phyloP scores from a whole-genome alignment of 23 tunicate species.

The Ascidia mentula region DNA sequence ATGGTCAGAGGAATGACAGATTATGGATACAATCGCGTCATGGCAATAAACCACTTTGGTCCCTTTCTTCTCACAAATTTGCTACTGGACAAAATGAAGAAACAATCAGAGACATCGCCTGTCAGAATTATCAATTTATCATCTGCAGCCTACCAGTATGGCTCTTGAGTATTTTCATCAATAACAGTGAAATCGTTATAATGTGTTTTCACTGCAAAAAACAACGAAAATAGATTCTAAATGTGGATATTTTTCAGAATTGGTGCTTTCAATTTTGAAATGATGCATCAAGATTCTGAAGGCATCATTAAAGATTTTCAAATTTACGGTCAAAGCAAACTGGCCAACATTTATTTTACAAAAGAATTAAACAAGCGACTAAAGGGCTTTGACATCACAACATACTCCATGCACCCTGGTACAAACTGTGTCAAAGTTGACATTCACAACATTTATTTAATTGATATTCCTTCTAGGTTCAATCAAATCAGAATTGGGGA shows the following conservation, averaged over 20 bases:
- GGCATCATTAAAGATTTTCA: background rate
- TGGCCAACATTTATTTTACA: constrained; percentile 61
- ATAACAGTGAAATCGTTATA: too few species aligned
- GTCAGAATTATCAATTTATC: constrained; percentile 54
- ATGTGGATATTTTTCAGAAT: constrained; percentile 10
- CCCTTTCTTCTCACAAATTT: constrained; percentile 82
- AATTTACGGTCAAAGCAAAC: constrained; percentile 40
- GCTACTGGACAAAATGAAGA: constrained; percentile 55
- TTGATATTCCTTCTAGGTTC: too few species aligned
- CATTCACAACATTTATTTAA: too few species aligned
- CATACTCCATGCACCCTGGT: constrained; percentile 70
- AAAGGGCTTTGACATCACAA: constrained; percentile 37
- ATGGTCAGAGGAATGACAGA: constrained; percentile 22
- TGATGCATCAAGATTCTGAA: background rate
- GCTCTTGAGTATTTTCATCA: too few species aligned
- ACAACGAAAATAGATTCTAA: too few species aligned
- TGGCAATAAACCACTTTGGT: constrained; percentile 75
- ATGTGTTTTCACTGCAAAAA: too few species aligned
- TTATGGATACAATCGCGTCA: constrained; percentile 45
- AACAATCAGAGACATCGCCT: constrained; percentile 33
- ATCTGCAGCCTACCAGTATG: constrained; percentile 48
- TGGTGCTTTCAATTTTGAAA: constrained; percentile 21
- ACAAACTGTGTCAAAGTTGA: too few species aligned
- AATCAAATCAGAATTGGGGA: too few species aligned
- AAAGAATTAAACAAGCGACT: constrained; percentile 34